Conservation (phyloP, 2,113 vertebrate genomes). For the Bos taurus region ARS-UCD2.0 NC_037338.1:96737501-96738000, state of each 20-base stretch:
- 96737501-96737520: slow-evolving; percentile 13
- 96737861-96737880: not conserved
- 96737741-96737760: not conserved
- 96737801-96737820: not conserved
- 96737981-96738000: not conserved
- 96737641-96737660: slow-evolving; percentile 47
- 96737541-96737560: not conserved
- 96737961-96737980: not conserved
- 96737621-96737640: not conserved
- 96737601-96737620: not conserved
- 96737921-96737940: not conserved
- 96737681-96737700: not conserved
- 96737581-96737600: not conserved
- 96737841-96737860: not conserved
- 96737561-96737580: not conserved
- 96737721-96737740: not conserved
- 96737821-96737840: not conserved
- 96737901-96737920: not conserved
- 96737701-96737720: not conserved
- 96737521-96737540: slow-evolving; percentile 1
- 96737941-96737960: not conserved
- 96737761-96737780: not conserved
- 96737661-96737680: not conserved
- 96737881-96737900: not conserved
- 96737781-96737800: not conserved